Conservation (phyloP, 2,113 vertebrate genomes). For the Pedionomus torquatus region DNA sequence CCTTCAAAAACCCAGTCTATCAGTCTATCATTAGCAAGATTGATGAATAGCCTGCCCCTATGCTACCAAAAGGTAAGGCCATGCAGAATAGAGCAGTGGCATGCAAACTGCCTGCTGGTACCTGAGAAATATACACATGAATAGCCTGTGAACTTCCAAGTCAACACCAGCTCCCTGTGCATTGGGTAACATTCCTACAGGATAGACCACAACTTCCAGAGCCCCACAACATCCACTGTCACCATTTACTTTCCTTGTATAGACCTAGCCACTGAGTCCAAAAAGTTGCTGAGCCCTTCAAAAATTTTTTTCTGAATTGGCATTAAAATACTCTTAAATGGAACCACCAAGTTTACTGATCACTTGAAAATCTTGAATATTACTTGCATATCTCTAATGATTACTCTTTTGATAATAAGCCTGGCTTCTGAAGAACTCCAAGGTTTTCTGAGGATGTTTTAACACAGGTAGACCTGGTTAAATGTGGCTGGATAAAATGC, state of each 20-base stretch:
- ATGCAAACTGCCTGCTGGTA: background rate
- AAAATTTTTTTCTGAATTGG: background rate
- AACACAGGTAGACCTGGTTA: background rate
- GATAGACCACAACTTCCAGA: background rate
- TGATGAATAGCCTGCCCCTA: background rate
- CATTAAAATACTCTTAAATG: background rate
- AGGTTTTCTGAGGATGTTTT: background rate
- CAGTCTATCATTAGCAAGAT: background rate
- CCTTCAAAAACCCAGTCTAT: background rate
- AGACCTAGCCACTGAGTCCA: background rate
- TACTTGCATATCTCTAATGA: background rate
- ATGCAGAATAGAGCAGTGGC: background rate
- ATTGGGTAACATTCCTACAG: background rate
- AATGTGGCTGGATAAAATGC: background rate
- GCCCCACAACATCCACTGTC: fast-evolving
- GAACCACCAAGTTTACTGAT: background rate
- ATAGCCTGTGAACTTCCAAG: too few species aligned
- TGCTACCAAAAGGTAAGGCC: background rate
- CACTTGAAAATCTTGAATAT: background rate
- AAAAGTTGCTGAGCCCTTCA: background rate
- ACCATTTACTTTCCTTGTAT: background rate
- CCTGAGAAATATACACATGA: background rate
- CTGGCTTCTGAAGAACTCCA: background rate
- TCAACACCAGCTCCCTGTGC: fast-evolving
- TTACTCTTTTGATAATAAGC: background rate